These are phyloP conservation scores for Andrena fulva DNA, from an alignment of 2,888 invertebrate genomes.

Conservation along the genomic window DNA sequence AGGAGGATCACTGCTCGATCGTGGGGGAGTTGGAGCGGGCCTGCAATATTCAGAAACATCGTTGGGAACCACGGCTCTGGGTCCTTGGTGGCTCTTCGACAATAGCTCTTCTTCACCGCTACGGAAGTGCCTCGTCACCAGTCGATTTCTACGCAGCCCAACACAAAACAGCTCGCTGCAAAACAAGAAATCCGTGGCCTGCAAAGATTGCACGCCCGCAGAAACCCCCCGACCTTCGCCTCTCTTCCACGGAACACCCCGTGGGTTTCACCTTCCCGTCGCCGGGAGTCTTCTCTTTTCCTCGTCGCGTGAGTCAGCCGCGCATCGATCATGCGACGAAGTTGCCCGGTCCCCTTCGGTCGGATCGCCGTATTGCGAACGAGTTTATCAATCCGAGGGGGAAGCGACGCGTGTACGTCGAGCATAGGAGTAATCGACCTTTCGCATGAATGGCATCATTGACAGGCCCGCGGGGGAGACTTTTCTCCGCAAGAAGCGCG, in stretches of 20 bases:
- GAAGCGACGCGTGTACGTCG: not conserved
- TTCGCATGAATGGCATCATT: constrained; percentile 49
- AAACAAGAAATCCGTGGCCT: not conserved
- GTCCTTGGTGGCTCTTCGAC: not conserved
- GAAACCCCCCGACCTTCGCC: not conserved
- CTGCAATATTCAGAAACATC: no score
- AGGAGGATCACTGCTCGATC: not conserved
- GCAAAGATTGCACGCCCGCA: not conserved
- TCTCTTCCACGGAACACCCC: not conserved
- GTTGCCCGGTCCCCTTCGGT: not conserved
- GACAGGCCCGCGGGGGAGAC: constrained; percentile 18
- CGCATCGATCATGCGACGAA: constrained; percentile 23
- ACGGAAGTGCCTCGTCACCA: not conserved
- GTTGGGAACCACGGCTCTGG: no score
- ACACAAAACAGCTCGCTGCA: not conserved
- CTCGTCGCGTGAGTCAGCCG: constrained; percentile 5
- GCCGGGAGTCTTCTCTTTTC: constrained; percentile 10
- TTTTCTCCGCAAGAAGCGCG: constrained; percentile 23
- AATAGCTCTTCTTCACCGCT: not conserved
- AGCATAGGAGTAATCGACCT: constrained; percentile 45
- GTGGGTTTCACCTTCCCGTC: constrained; percentile 13
- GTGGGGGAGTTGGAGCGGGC: no score
- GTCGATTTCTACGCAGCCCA: not conserved
- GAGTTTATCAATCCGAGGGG: constrained; percentile 32
- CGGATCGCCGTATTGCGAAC: not conserved